Base-by-base conservation (phyloP, 2,888 invertebrate genomes). In the Pseudococcus viburni region DNA sequence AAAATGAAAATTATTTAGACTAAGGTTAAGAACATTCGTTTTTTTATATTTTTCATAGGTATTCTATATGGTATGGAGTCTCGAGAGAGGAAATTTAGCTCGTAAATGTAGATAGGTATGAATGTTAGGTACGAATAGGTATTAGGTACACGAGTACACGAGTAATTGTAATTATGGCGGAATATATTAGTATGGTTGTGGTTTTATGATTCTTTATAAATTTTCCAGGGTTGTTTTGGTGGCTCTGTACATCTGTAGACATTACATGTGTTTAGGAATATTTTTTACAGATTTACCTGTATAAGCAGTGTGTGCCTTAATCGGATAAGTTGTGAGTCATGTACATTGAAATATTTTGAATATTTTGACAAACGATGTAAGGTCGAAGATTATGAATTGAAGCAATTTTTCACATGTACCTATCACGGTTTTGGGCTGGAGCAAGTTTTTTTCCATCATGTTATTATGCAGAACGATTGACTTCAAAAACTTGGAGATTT, bases 1-100 rank as follows among this genome's bases (percentile, higher is more conserved):
- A 83, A 83, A 33, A 83, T 83, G 39, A 46, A 83, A 83, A 83
- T 83, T 83, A 83, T 83, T 83, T 83, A 83, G 80, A 83, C 46
- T 83, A 83, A 83, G 80, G 80, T 83, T 83, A 83, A 83, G 80
- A 83, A 83, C 80, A 83, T 83, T 83, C 42, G 42, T 46, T 39
- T 83, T 83, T 83, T 73, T 73, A 33, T 15, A 4, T 33, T 17
- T 5, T 15, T 26, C 17, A 9, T 73, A n/a, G n/a, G n/a, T n/a
- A 73, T 73, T 73, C 33, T 6, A 33, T 6, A 33, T 73, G 73
- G 15, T 22, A 22, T 64, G 3, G 6, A 64, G 22, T 64, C 64
- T 33, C 3, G 22, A 55, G 22, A 64, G 64, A 64, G 64, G 64
- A 64, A 64, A 64, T 64, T 64, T 22, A 22, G 19, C 64, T 64